Base-by-base conservation (phyloP, 2,797 vertebrate genomes). In the Triplophysa bombifrons region DNA sequence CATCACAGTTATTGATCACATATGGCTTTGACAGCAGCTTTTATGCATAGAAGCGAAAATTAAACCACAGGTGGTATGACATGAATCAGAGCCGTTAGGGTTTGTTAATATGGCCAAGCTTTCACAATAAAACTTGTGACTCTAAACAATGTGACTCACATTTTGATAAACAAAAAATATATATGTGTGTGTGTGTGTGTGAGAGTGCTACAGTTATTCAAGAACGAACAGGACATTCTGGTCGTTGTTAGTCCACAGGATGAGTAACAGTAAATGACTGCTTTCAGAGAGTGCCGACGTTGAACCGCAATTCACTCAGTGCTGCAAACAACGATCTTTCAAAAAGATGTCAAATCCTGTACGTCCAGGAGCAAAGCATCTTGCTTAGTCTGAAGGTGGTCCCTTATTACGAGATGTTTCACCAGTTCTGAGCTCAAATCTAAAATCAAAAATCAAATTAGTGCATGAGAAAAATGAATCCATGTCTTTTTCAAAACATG, bases 91-190 rank as follows among this genome's bases (percentile, higher is more conserved):
- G 74, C 44, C 48, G 46, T 70, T 72, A 69, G 14, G 73, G 19
- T 60, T 72, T 22, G 73, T 76, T 76, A n/a, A 63, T 61, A 82
- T 74, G 71, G 68, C 68, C 63, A 51, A 71, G 27, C 44, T 53
- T 74, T 64, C 86, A 87, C 86, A 87, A 87, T 87, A 87, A 84
- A 87, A 87, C 86, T 85, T 87, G 86, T 87, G 86, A 85, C 48
- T 66, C 51, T 60, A 80, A 75, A 66, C 64, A 81, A 68, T 64
- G 60, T 58, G 48, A 70, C 76, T 82, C 70, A 78, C 80, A 82
- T 68, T 72, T 70, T n/a, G 65, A 53, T 60, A 56, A 74, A 83
- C 63, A 30, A 30, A 30, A 30, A 30, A 38, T 1, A 38, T 38
- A 38, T 38, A 7, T 38, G 9, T 41, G 9, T 41, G 9, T 48